Evolutionary conservation across 2,797 vertebrate genomes (phyloP), one percentile per base, ranked within the genome.

Genomic region (Nannoperca obscura): DNA sequence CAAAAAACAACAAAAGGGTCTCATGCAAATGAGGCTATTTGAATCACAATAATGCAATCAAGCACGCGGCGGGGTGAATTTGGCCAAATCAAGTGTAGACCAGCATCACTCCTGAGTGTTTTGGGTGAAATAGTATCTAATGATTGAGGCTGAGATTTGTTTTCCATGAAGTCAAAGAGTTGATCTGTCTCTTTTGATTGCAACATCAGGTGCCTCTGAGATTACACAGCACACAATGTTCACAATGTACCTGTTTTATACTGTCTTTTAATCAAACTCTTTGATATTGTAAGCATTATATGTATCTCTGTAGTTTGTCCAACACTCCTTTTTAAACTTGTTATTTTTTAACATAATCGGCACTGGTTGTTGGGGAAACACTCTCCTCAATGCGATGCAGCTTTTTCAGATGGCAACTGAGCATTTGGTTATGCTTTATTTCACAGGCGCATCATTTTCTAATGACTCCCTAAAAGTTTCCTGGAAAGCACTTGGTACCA

Each of bases 41-140:
- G 76, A 90, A 90, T 88, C 78, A 92, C 86, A 92, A 90, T 92
- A 52, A 70, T 40, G 63, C 84, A 90, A 90, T 93, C 91, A 92
- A 53, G 80, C 62, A 65, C 6, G 2, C 44, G 42, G 62, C 4
- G 2, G 24, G 66, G n/a, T 50, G 64, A 74, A 73, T 82, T 87
- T 60, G 60, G 78, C 55, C 84, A 76, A 92, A 91, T 93, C 87
- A 89, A 66, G 42, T 54, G 69, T 14, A 22, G 72, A 27, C 68
- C 52, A 20, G 52, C 38, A 20, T 22, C 76, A 53, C 73, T 64
- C 47, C 55, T 49, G 63, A 34, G 38, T 55, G 74, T 70, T 85
- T 72, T 2, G 53, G 69, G 62, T 85, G 84, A 81, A 81, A 87
- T 14, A 0, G 50, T 50, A 74, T 76, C 84, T 80, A 60, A 90